phyloP scores from a whole-genome alignment of 1,140 invertebrate species.

The Choristoneura fumiferana region DNA sequence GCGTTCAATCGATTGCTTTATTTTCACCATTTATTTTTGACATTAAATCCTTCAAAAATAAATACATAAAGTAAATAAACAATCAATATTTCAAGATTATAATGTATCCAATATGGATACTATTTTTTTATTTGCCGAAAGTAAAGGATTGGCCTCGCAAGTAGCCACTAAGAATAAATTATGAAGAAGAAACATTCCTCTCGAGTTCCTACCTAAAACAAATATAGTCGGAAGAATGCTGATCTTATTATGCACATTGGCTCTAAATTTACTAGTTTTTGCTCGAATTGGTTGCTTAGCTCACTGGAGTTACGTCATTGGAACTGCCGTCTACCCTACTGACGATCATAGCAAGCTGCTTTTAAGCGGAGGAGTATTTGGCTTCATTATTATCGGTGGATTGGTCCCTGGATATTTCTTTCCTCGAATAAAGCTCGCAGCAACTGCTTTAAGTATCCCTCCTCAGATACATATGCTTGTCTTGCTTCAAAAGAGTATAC shows the following conservation, averaged over 20 bases:
- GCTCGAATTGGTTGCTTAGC: conserved; percentile 2
- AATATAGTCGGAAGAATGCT: neutral
- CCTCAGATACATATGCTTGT: conserved; percentile 12
- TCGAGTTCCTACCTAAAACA: neutral
- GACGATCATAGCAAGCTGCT: neutral
- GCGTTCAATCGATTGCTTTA: no score
- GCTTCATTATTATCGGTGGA: conserved; percentile 1
- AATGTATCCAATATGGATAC: no score
- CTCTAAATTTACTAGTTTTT: neutral
- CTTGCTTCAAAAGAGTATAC: neutral
- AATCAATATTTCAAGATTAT: no score
- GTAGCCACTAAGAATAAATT: neutral
- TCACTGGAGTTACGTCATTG: conserved; percentile 14
- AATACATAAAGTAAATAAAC: neutral
- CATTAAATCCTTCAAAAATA: neutral
- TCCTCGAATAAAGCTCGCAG: neutral
- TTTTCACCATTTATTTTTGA: no score
- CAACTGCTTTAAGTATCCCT: neutral
- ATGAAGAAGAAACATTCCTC: neutral
- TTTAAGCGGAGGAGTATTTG: neutral
- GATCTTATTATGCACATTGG: neutral
- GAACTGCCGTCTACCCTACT: neutral
- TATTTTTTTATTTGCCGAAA: no score
- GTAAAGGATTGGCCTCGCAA: no score
- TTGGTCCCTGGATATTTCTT: conserved; percentile 2